phyloP scores from a whole-genome alignment of 2,797 vertebrate genomes.

The Esox masquinongy region DNA sequence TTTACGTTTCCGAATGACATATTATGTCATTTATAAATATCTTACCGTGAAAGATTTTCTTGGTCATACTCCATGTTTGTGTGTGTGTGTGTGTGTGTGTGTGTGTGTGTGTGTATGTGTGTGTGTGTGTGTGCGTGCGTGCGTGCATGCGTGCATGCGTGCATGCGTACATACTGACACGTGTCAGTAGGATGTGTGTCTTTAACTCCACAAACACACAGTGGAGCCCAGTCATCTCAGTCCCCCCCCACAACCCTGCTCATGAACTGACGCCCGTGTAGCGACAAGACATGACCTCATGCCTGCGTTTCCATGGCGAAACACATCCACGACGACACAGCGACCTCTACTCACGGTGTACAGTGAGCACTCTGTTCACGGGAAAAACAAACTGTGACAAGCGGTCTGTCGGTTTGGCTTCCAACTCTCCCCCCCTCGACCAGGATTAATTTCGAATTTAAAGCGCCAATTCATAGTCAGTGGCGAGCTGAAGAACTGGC shows the following conservation, averaged over 20 bases:
- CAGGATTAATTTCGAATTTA: slow-evolving; percentile 45
- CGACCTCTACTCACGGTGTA: slow-evolving; percentile 28
- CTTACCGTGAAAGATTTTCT: background rate
- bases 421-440: slow-evolving; percentile 26
- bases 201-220: slow-evolving; percentile 11
- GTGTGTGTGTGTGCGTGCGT: background rate
- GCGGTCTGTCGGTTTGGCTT: slow-evolving; percentile 30
- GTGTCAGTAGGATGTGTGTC: slow-evolving; percentile 9
- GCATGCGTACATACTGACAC: background rate
- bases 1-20: slow-evolving; percentile 9
- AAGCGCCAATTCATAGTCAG: slow-evolving; percentile 48
- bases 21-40: background rate
- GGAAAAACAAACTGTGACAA: slow-evolving; percentile 39
- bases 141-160: background rate
- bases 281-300: slow-evolving; percentile 45
- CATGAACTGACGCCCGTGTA: background rate
- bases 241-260: slow-evolving; percentile 26
- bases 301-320: slow-evolving; percentile 42
- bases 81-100: slow-evolving; percentile 4
- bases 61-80: background rate
- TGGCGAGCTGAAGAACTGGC: slow-evolving; percentile 18
- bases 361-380: slow-evolving; percentile 44
- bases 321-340: slow-evolving; percentile 32
- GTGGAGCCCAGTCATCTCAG: slow-evolving; percentile 19
- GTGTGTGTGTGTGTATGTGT: background rate